phyloP scores from a whole-genome alignment of 1,140 invertebrate genomes.

The Carposina sasakii region DNA sequence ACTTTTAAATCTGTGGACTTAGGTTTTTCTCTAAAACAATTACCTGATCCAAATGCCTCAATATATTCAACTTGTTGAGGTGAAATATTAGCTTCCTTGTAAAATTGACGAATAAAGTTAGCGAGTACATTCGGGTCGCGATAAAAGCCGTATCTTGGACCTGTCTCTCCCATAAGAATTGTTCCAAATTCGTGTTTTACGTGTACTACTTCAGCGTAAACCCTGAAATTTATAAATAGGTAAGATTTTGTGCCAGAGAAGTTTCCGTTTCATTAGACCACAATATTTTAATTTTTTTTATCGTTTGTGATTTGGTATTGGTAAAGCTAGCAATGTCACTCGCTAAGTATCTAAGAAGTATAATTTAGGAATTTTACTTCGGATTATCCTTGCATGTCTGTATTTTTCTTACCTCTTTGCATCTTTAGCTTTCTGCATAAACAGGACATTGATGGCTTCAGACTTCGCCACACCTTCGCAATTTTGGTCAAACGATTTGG shows the following conservation, averaged over 20 bases:
- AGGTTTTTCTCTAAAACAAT: slow-evolving; percentile 19
- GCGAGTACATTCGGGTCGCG: slow-evolving; percentile 69
- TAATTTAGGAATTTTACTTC: background rate
- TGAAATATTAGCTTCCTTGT: slow-evolving; percentile 75
- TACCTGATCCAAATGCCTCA: slow-evolving; percentile 82
- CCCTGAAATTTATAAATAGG: slow-evolving; percentile 64
- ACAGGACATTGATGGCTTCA: slow-evolving; percentile 82
- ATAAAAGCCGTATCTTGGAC: slow-evolving; percentile 61
- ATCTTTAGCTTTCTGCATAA: slow-evolving; percentile 84
- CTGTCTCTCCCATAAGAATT: slow-evolving; percentile 13
- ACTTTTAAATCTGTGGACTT: background rate
- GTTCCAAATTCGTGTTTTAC: slow-evolving; percentile 73
- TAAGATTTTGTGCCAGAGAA: background rate
- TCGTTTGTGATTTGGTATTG: slow-evolving; percentile 41
- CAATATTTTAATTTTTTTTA: slow-evolving; percentile 41
- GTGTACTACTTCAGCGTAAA: slow-evolving; percentile 81
- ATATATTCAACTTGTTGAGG: slow-evolving; percentile 79
- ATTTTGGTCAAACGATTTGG: slow-evolving; percentile 86
- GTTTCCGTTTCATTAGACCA: background rate
- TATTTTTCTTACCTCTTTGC: slow-evolving; percentile 78
- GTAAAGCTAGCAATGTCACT: background rate
- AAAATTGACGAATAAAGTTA: slow-evolving; percentile 75
- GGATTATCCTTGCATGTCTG: slow-evolving; percentile 62
- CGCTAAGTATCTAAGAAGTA: background rate
- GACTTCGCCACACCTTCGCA: slow-evolving; percentile 80